Evolutionary conservation across 2,797 vertebrate genomes (phyloP).

Genomic region (Rhincodon typus): DNA sequence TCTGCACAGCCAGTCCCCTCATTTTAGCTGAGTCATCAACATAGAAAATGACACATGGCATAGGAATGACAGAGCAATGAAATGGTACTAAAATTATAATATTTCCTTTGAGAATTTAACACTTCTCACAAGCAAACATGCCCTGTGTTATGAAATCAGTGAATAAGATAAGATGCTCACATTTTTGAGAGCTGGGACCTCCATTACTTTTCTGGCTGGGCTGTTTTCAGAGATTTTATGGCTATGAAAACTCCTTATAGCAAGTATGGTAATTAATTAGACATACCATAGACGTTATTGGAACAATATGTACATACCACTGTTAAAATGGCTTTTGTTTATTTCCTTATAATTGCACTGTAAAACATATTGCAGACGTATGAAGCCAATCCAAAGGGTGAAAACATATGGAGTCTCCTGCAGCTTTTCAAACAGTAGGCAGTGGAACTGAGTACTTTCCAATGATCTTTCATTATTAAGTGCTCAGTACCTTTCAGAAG

Average conservation of each 20-base stretch:
- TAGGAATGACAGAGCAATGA: neutral
- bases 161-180: neutral
- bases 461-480: too few relatives aligned
- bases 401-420: too few relatives aligned
- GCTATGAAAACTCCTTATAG: neutral
- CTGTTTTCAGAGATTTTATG: neutral
- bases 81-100: neutral
- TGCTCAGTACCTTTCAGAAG: too few relatives aligned
- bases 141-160: neutral
- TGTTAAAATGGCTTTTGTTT: neutral
- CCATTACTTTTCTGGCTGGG: neutral
- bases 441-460: too few relatives aligned
- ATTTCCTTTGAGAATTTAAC: neutral
- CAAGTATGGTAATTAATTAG: conserved; percentile 19
- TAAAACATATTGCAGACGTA: neutral
- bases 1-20: neutral
- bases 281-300: neutral
- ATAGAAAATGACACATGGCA: neutral
- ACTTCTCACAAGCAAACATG: neutral
- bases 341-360: neutral
- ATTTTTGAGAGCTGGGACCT: neutral
- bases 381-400: neutral
- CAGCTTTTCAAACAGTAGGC: too few relatives aligned
- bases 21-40: neutral
- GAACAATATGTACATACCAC: neutral